Evolutionary conservation across 2,113 vertebrate species (phyloP), one percentile per base, ranked within the genome.

Genomic region (Meriones unguiculatus): DNA sequence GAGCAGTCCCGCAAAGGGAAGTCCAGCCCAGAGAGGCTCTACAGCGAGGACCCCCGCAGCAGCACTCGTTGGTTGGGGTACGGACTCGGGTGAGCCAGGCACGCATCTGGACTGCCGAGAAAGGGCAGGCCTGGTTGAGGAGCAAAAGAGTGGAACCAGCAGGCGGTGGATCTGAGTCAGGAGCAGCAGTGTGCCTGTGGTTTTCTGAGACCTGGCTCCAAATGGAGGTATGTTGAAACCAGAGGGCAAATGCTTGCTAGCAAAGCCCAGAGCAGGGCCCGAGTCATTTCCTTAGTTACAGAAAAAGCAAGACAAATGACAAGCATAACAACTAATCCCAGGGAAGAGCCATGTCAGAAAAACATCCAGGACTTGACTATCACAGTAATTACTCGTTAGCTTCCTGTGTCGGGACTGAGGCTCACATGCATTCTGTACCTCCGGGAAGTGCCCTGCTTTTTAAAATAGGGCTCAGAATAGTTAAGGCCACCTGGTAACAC

Each of bases 271-370:
- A 77, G 90, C 17, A 46, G 8, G 30, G 17, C 32, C 30, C 50
- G 28, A 38, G 22, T 59, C 0, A 59, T 28, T 52, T 75, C 75
- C 92, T 95, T 97, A 89, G 94, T 96, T 96, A 94, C 76, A 95
- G 78, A 81, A 89, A 67, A 90, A 46, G 41, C 4, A 46, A 46
- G 41, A 46, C 41, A 46, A 46, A 57, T 3, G 87, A 35, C 52
- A 52, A 95, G 46, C 52, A 5, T 91, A 88, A 91, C 95, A 46
- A 22, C 81, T 64, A 94, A 90, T 84, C 64, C 32, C 30, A 87
- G 73, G 87, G 84, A 59, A 96, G 97, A 97, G 76, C 84, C 50
- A 59, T 64, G 72, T 75, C 35, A 72, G 96, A 96, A 89, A 93
- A 84, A 80, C 93, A 70, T 65, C 64, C 80, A 89, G 77, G 80